A percentile compares a stretch with the other conserved stretches of the same genome.
Conservation (phyloP, 2,888 invertebrate species). For the Cremastinae sp. region DNA sequence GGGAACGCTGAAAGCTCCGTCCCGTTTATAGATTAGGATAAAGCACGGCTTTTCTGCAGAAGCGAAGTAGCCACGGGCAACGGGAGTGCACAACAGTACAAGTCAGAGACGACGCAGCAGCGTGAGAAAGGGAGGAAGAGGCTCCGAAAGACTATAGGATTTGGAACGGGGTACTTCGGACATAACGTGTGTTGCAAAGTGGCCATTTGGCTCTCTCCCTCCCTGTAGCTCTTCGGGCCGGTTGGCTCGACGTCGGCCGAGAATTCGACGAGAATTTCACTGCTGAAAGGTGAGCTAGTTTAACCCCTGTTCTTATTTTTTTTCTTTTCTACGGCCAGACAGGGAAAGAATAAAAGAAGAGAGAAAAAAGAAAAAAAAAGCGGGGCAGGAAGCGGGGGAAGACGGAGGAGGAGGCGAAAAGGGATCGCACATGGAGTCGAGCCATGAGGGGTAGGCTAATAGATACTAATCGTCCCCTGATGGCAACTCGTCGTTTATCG, state of each 20-base stretch:
- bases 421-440: slow-evolving; percentile 8
- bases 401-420: neutral
- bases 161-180: slow-evolving; percentile 31
- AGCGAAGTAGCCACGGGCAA: neutral
- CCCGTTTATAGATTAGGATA: slow-evolving; percentile 55
- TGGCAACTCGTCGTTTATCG: slow-evolving; percentile 53
- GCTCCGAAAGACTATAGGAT: neutral
- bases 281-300: slow-evolving; percentile 51
- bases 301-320: neutral
- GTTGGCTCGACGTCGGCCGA: slow-evolving; percentile 39
- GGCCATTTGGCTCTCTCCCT: slow-evolving; percentile 61
- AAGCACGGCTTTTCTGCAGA: slow-evolving; percentile 27
- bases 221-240: slow-evolving; percentile 36
- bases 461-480: slow-evolving; percentile 58
- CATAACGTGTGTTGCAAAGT: slow-evolving; percentile 57
- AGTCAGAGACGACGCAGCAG: neutral
- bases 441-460: slow-evolving; percentile 40
- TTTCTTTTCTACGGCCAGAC: slow-evolving; percentile 1
- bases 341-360: neutral
- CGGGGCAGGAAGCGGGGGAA: no score
- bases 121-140: neutral
- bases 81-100: neutral
- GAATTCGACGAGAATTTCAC: slow-evolving; percentile 57
- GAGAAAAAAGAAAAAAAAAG: no score
- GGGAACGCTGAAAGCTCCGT: slow-evolving; percentile 58